Conservation (phyloP, 1,140 invertebrate genomes). For the Aricia agestis region DNA sequence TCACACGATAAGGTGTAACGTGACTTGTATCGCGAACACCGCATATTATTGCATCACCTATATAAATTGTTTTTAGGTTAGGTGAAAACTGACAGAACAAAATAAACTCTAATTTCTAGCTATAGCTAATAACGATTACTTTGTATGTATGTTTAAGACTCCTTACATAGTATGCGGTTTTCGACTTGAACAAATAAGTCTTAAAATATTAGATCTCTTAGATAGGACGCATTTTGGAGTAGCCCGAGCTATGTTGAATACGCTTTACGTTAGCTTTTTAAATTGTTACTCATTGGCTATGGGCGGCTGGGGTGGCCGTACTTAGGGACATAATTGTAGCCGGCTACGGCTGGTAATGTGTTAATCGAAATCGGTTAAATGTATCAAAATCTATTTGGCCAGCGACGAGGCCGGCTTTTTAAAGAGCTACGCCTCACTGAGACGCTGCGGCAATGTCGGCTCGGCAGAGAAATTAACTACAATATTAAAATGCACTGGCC, state of each 20-base stretch:
- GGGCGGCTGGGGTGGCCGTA: background rate
- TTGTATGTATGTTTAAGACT: conserved; percentile 3
- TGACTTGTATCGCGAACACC: conserved; percentile 5
- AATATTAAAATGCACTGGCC: no score
- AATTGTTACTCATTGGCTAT: background rate
- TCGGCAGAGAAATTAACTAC: no score
- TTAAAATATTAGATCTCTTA: conserved; percentile 27
- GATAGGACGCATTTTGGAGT: conserved; percentile 21
- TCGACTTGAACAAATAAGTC: background rate
- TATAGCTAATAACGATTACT: background rate
- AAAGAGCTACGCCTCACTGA: no score
- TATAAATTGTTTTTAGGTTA: background rate
- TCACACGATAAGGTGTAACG: background rate
- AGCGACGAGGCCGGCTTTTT: background rate
- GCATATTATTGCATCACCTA: background rate
- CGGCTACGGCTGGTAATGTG: background rate
- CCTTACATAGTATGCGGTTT: conserved; percentile 1
- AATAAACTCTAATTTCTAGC: background rate
- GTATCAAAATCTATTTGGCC: conserved; percentile 2
- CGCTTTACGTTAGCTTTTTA: conserved; percentile 16
- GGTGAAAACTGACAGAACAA: background rate
- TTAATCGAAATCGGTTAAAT: background rate
- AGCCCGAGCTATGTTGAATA: conserved; percentile 3
- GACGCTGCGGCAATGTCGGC: no score
- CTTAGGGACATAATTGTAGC: background rate